Evolutionary conservation across 2,888 invertebrate genomes (phyloP), one percentile per base, ranked within the genome.

Genomic region (Cepaea hortensis): DNA sequence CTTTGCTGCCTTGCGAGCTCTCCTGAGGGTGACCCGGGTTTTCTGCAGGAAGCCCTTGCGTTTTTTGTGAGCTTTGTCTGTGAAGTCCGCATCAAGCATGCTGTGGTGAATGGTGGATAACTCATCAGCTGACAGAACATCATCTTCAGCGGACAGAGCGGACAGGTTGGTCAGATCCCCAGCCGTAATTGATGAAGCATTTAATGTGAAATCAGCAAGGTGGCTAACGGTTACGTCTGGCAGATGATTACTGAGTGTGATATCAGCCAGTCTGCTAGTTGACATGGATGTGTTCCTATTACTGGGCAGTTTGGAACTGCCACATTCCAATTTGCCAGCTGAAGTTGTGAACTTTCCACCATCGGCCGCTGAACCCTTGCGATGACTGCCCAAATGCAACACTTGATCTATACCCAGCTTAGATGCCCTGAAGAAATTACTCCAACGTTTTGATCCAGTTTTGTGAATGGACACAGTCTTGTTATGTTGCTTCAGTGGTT

Each of bases 1-100:
- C 73, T 88, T 87, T 23, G 90, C 88, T 15, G 89, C 88, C 73
- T 84, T 84, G 35, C 87, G 83, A 11, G 88, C 90, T 15, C 88
- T 81, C 6, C 86, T 75, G 35, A 90, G 65, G 5, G 89, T 90
- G 61, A 85, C 88, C n/a, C 88, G 75, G 50, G 88, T 90, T 80
- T 88, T 88, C 75, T 87, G 85, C n/a, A 88, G 83, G 55, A 89
- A 85, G 15, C 89, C 87, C 20, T 81, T 62, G 4, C 83, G 68
- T 35, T 81, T 70, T 75, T 86, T 87, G 20, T 50, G 18, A n/a
- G n/a, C 76, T 70, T 84, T 81, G 6, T 73, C 84, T 13, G 76
- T 4, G 5, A 68, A n/a, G 13, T 72, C 85, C 18, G 83, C 72
- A 35, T 87, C 87, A 18, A 87, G 80, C 87, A 87, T 87, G 68